Conservation (phyloP, 2,113 vertebrate species). For the Atrichornis clamosus region DNA sequence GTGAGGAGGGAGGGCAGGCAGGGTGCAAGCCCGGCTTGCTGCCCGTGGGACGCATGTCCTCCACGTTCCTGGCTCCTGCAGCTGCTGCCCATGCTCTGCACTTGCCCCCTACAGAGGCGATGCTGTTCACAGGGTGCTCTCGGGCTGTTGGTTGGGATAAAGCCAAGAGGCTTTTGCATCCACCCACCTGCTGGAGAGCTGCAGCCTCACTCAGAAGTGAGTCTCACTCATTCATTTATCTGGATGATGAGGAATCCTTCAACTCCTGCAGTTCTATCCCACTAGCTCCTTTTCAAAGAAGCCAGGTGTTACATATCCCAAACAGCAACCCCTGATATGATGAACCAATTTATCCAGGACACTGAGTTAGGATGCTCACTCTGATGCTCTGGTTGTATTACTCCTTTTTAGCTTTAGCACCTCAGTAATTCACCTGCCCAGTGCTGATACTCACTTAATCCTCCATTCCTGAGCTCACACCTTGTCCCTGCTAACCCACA, state of each 20-base stretch:
- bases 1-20: neutral
- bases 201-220: neutral
- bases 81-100: neutral
- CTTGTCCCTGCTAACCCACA: neutral
- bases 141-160: accelerated
- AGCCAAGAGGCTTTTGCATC: neutral
- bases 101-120: accelerated
- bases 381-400: neutral
- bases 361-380: neutral
- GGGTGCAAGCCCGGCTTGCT: neutral
- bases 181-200: neutral
- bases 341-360: neutral
- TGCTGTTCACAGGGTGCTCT: neutral
- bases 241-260: neutral
- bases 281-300: neutral
- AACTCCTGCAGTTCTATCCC: neutral
- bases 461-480: neutral
- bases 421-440: neutral
- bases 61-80: neutral
- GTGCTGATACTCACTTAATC: neutral
- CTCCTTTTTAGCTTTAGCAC: neutral
- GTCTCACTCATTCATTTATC: neutral
- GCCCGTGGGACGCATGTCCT: neutral
- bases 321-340: neutral
- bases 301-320: neutral